These are phyloP conservation scores for Illadopsis cleaveri DNA, from an alignment of 2,113 vertebrate species.

Conservation along the genomic window DNA sequence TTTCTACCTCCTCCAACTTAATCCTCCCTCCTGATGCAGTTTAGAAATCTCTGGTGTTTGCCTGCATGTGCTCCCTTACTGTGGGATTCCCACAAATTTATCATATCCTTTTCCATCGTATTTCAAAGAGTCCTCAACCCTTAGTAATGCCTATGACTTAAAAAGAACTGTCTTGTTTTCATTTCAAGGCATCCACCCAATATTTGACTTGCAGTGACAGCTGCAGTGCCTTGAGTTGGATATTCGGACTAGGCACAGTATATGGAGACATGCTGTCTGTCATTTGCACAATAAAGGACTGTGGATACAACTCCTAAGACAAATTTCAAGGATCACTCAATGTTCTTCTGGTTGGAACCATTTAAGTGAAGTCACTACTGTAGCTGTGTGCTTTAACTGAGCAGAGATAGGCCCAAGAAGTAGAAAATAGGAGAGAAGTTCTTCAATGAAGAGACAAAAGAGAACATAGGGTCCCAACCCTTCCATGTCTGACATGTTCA, in stretches of 20 bases:
- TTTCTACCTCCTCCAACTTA: not conserved
- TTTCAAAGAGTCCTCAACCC: not conserved
- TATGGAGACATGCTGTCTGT: not conserved
- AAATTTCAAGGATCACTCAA: not conserved
- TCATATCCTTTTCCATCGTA: not conserved
- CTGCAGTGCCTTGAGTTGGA: not conserved
- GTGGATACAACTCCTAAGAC: not conserved
- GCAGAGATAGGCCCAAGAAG: not conserved
- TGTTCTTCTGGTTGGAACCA: not conserved
- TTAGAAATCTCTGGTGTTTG: not conserved
- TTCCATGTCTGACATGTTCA: not conserved
- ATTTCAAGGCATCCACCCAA: not conserved
- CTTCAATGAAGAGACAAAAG: not conserved
- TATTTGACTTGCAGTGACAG: not conserved
- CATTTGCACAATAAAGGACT: not conserved
- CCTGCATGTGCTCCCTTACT: not conserved
- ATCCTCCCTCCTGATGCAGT: not conserved
- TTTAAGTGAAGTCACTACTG: not conserved
- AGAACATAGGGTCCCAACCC: not conserved
- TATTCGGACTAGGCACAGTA: rapidly evolving
- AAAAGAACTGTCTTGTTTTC: not conserved
- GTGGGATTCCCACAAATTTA: not conserved
- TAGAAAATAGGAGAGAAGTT: not conserved
- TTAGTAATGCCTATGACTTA: not conserved
- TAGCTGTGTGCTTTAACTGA: not conserved